Evolutionary conservation across 35 echinoderm and acorn worm species (phyloP).

Genomic region (Apostichopus californicus): DNA sequence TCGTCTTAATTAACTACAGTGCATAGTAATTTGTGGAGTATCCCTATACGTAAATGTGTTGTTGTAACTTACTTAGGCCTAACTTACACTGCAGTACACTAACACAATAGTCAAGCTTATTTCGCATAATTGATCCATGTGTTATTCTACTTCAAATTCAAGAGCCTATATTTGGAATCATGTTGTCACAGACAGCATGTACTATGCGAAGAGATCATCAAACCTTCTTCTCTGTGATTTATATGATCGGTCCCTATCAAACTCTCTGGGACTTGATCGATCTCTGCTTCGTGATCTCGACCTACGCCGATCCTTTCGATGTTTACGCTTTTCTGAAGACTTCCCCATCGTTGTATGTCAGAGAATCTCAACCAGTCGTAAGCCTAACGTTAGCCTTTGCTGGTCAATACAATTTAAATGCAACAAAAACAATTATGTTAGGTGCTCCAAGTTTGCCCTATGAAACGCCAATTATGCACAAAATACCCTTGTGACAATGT

Average conservation of each 20-base stretch:
- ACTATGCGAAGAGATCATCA: neutral
- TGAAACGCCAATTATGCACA: no score
- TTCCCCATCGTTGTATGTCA: neutral
- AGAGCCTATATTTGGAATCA: neutral
- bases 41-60: neutral
- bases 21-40: neutral
- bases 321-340: slow-evolving; percentile 7
- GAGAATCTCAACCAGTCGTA: no score
- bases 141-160: no score
- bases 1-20: no score
- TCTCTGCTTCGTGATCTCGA: slow-evolving; percentile 10
- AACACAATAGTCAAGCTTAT: no score
- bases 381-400: no score
- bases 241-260: neutral
- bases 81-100: neutral
- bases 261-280: neutral
- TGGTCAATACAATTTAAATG: no score
- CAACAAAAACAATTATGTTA: no score
- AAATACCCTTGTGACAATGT: no score
- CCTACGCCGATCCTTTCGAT: neutral
- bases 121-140: no score
- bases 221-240: slow-evolving; percentile 19
- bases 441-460: no score
- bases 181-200: neutral
- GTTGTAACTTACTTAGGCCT: neutral